Evolutionary conservation across 1,140 invertebrate genomes (phyloP).

Genomic region (Mercenaria mercenaria): DNA sequence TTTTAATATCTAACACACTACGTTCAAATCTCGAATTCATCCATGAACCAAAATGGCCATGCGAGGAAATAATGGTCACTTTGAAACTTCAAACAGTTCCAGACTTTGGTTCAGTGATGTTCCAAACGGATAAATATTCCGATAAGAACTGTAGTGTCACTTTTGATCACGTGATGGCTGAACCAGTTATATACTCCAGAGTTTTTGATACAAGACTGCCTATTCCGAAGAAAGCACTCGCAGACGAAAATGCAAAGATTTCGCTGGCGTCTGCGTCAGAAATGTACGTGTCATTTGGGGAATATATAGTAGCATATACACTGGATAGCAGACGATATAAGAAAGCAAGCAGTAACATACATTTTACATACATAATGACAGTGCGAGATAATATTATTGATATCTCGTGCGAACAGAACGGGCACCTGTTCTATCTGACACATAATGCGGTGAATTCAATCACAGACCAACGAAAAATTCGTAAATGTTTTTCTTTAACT

Average conservation of each 20-base stretch:
- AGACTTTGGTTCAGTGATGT: conserved; percentile 35
- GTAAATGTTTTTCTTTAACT: conserved; percentile 26
- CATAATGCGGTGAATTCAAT: conserved; percentile 8
- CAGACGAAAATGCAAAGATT: conserved; percentile 50
- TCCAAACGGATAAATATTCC: background rate
- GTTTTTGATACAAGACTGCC: conserved; percentile 35
- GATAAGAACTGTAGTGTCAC: conserved; percentile 41
- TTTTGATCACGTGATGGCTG: conserved; percentile 35
- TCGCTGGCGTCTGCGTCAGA: conserved; percentile 48
- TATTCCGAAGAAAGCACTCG: conserved; percentile 38
- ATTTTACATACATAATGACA: conserved; percentile 12
- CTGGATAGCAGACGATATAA: conserved; percentile 32
- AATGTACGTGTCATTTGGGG: conserved; percentile 49
- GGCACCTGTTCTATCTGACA: conserved; percentile 16
- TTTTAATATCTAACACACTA: conserved; percentile 10
- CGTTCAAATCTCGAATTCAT: conserved; percentile 30
- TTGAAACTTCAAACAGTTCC: conserved; percentile 31
- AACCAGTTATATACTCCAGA: conserved; percentile 39
- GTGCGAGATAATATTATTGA: conserved; percentile 51
- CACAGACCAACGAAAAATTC: background rate
- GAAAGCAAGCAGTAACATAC: conserved; percentile 26
- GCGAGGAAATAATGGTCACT: conserved; percentile 15
- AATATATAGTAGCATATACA: conserved; percentile 53
- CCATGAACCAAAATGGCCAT: conserved; percentile 48
- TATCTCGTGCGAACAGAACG: conserved; percentile 27